These are phyloP conservation scores for Drosophila prosaltans DNA, from an alignment of 1,140 invertebrate genomes.

Conservation along the genomic window DNA sequence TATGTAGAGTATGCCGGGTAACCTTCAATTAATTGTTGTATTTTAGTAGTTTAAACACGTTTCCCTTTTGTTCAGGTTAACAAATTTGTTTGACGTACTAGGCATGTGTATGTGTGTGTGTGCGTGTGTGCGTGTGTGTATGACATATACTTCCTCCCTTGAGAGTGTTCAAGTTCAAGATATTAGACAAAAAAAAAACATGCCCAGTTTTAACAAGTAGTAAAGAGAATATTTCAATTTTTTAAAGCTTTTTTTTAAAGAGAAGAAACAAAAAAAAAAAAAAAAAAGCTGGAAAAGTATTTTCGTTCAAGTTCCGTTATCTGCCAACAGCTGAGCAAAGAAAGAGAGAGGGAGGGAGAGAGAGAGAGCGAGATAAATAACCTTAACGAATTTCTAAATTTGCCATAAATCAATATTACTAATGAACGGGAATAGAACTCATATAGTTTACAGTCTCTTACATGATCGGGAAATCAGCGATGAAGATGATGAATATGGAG, in stretches of 20 bases:
- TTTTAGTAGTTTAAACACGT: conserved; percentile 58
- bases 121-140: no score
- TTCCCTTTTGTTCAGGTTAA: conserved; percentile 44
- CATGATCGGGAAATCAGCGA: background rate
- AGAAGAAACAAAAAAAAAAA: background rate
- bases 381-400: background rate
- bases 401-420: background rate
- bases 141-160: background rate
- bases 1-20: background rate
- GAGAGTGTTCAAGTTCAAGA: background rate
- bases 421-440: background rate
- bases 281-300: background rate
- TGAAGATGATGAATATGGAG: background rate
- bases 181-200: background rate
- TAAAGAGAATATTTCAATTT: conserved; percentile 8
- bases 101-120: background rate
- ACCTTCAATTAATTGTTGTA: conserved; percentile 30
- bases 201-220: background rate
- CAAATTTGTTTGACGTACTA: conserved; percentile 4
- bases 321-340: background rate
- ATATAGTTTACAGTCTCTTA: background rate
- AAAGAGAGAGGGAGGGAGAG: background rate
- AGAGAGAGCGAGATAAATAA: background rate
- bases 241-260: conserved; percentile 12
- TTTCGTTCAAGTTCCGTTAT: background rate